Evolutionary conservation across 37 sponge, comb jelly and placozoan species (phyloP), one percentile per base, ranked within the genome.

Genomic region (Spongilla lacustris): DNA sequence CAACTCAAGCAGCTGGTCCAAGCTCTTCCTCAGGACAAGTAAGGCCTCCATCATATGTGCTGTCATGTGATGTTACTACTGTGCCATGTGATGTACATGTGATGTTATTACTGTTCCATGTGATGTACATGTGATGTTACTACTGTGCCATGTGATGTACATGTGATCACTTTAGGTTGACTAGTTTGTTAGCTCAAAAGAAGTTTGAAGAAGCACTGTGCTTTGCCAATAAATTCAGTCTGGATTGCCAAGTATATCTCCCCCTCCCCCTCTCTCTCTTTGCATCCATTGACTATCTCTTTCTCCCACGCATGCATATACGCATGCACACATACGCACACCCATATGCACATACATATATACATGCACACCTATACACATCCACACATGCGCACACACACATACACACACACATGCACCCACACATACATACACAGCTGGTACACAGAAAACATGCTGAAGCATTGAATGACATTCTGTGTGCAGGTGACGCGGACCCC

Each of bases 181-280:
- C 77, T 19, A 82, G 49, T 21, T 69, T 88, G 26, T 33, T 88
- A 32, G 50, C 29, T 70, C 83, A 88, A 46, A 49, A 78, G 23
- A 88, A 83, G 78, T 88, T 88, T 35, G 69, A 46, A 23, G 89
- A 88, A 48, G 89, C 89, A 32, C 77, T 83, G 58, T 25, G 27
- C 29, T 83, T 83, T 77, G 89, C 89, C 30, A 68, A 0, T 6
- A 75, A 76, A 69, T 76, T 49, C 71, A 29, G 76, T 23, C 68
- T 88, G 17, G 77, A 88, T 50, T 71, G n/a, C 37, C 78, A 88
- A 33, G 89, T 88, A 82, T 68, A 48, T 41, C 33, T 76, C 38
- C 33, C 77, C 12, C 38, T 37, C 30, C 48, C 21, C 22, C 49
- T 58, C 30, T 73, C 12, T 14, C 58, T 58, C 58, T 1, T n/a